Evolutionary conservation across 2,888 invertebrate species (phyloP).

Genomic region (Bibio marci): DNA sequence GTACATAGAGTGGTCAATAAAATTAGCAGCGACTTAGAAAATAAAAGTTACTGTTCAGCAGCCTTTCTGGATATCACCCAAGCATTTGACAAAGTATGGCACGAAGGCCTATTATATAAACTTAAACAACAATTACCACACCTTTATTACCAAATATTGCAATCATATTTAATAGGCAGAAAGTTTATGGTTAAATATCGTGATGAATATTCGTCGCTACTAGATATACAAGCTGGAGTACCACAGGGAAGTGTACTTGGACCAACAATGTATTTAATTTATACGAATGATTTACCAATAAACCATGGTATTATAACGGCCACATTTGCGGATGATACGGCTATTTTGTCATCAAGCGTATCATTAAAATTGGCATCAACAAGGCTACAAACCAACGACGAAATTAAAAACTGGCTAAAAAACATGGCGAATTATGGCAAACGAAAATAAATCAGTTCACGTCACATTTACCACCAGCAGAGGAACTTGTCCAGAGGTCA

Average conservation of each 20-base stretch:
- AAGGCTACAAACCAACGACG: neutral
- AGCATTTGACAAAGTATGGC: too few species aligned
- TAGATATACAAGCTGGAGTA: slow-evolving; percentile 1
- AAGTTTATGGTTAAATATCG: too few species aligned
- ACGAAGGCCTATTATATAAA: too few species aligned
- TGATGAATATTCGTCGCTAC: slow-evolving; percentile 2
- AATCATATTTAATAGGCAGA: slow-evolving; percentile 4
- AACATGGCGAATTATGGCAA: too few species aligned
- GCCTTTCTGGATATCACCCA: too few species aligned
- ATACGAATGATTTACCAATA: slow-evolving; percentile 10
- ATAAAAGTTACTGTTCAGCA: too few species aligned
- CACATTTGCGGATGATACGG: slow-evolving; percentile 12
- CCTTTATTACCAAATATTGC: neutral
- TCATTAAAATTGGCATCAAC: neutral
- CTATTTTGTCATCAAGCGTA: slow-evolving; percentile 1
- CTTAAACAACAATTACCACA: neutral
- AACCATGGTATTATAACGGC: slow-evolving; percentile 6
- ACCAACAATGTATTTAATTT: slow-evolving; percentile 11
- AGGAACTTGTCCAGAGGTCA: too few species aligned
- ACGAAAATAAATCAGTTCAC: too few species aligned
- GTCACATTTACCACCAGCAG: too few species aligned
- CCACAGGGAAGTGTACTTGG: slow-evolving; percentile 13
- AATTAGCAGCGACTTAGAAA: too few species aligned
- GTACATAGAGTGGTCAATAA: too few species aligned
- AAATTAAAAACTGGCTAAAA: neutral